Percentiles rank a stretch among this genome's conserved stretches.
phyloP scores from a whole-genome alignment of 2,797 vertebrate genomes.

The Sylvia borin region DNA sequence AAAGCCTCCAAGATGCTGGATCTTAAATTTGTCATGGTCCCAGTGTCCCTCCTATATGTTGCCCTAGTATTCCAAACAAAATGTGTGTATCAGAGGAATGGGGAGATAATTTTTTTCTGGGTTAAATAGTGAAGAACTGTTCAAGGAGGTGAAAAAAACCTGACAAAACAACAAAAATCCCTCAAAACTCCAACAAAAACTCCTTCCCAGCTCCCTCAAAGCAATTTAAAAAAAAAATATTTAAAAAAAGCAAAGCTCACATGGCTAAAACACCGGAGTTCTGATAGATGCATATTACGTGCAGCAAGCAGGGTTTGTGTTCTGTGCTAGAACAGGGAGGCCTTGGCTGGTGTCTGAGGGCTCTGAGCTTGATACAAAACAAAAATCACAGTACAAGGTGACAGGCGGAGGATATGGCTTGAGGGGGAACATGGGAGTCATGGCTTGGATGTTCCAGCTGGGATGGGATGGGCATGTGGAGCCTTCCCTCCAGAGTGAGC shows the following conservation, averaged over 20 bases:
- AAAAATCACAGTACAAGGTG: neutral
- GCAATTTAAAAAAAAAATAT: fast-evolving
- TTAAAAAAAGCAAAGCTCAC: neutral
- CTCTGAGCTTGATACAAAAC: neutral
- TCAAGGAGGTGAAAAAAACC: neutral
- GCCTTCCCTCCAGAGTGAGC: neutral
- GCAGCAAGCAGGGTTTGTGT: neutral
- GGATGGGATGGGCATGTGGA: neutral
- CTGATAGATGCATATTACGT: neutral
- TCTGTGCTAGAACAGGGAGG: neutral
- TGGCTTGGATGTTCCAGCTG: neutral
- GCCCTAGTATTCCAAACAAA: neutral
- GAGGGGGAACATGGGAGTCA: neutral
- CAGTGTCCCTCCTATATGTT: neutral
- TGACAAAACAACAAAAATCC: neutral
- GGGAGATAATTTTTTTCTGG: neutral
- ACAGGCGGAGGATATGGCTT: neutral
- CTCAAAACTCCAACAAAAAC: neutral
- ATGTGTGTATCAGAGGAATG: fast-evolving
- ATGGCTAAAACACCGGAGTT: neutral
- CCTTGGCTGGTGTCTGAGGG: neutral
- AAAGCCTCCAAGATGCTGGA: neutral
- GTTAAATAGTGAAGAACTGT: neutral
- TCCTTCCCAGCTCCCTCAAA: neutral
- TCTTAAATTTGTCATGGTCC: neutral